Base-by-base conservation (phyloP, 2,113 vertebrate species). In the Aleadryas rufinucha region DNA sequence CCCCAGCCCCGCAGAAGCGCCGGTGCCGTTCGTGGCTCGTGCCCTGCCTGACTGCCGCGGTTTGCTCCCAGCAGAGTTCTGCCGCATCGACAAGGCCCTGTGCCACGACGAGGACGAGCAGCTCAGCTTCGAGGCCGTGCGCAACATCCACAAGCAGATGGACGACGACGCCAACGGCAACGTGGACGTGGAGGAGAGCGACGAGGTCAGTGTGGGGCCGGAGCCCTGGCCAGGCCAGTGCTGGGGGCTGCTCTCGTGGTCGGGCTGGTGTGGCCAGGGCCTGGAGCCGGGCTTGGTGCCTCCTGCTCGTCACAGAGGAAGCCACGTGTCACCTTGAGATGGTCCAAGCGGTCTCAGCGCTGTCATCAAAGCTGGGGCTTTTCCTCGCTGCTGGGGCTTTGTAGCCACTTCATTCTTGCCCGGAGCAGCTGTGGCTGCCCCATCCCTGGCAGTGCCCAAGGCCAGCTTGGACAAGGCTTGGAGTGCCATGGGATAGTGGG, bases 101-200 rank as follows among this genome's bases (percentile, higher is more conserved):
- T 99, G 99, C 97, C 98, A 98, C 22, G 98, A 99, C 22, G 99
- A 99, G 60, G 99, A 99, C 3, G 98, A 98, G 91, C 89, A 98
- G 94, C 98, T 99, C 85, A 99, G 98, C 97, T 99, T 99, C 10
- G 99, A 99, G 87, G 99, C 99, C 3, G 99, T 99, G 77, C 98
- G 99, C 88, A 99, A 95, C 96, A 99, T 99, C 97, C 99, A 99
- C 97, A 99, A 99, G 68, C 99, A 99, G 98, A 99, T 99, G 99
- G 99, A 99, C 5, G 99, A 99, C 11, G 99, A 99, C 5, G 99
- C 99, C 96, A 99, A 99, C 13, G 99, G 99, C 78, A 99, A 99
- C 10, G 99, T 99, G 83, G 99, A 99, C 6, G 98, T 99, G 35
- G 94, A 95, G 75, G 99, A 99, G 98, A 99, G 99, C 2, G 99